These are phyloP conservation scores for Gymnopithys bicolor DNA, from an alignment of 2,797 vertebrate genomes.

Conservation along the genomic window DNA sequence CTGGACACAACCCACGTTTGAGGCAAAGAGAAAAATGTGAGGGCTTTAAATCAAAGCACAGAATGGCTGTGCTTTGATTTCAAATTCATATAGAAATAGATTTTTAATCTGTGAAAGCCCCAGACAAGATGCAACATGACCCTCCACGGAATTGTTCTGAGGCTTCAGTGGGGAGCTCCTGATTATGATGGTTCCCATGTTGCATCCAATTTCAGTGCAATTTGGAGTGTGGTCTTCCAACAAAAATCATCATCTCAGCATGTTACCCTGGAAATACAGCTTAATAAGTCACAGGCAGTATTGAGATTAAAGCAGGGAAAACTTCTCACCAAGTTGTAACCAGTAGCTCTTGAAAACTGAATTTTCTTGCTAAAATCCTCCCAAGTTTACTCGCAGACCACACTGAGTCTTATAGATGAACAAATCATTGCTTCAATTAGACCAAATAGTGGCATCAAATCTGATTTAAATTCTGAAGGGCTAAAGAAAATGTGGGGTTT, in stretches of 20 bases:
- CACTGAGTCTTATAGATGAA: neutral
- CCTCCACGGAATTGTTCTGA: neutral
- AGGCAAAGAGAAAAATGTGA: neutral
- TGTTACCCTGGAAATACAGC: neutral
- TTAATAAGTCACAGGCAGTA: slow-evolving; percentile 15
- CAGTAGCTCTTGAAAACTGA: neutral
- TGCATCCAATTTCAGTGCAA: slow-evolving; percentile 42
- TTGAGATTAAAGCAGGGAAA: neutral
- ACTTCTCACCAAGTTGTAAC: neutral
- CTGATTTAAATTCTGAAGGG: neutral
- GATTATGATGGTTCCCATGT: neutral
- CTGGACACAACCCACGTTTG: neutral
- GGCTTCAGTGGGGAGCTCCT: neutral
- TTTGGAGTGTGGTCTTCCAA: slow-evolving; percentile 39
- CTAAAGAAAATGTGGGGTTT: neutral
- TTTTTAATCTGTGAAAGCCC: slow-evolving; percentile 24
- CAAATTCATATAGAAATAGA: slow-evolving; percentile 1
- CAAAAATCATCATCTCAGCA: slow-evolving; percentile 14
- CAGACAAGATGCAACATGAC: slow-evolving; percentile 37
- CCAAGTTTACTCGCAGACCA: neutral
- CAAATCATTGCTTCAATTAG: neutral
- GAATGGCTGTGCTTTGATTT: neutral
- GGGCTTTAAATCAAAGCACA: slow-evolving; percentile 16
- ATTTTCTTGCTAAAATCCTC: neutral
- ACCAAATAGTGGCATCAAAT: neutral